Evolutionary conservation across 2,113 vertebrate species (phyloP), one percentile per base, ranked within the genome.

Genomic region (Clarias gariepinus): DNA sequence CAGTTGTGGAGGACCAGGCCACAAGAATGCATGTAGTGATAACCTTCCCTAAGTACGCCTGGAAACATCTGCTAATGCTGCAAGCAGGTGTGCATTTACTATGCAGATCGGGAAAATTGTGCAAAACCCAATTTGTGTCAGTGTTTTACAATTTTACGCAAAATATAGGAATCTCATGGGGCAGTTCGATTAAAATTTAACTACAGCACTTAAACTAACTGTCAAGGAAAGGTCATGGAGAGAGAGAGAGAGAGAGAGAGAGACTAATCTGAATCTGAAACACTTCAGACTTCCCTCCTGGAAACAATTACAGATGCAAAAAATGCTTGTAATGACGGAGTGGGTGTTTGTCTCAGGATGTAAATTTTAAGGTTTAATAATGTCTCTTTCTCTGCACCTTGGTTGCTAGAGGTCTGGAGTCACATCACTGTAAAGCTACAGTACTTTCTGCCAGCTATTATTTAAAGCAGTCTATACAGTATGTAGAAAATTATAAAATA

Each of bases 261-360:
- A 76, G 69, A 33, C 71, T 9, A 9, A 30, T 28, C 89, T 78
- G 85, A 79, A 95, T 90, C 91, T 83, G 87, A 81, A 95, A 90
- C 91, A 95, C 94, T 95, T 94, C 94, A 91, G 53, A 93, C 91
- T 92, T 95, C 94, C 93, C 92, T 91, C 91, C 91, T 94, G 93
- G 94, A 94, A 94, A 93, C 90, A 92, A 94, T 95, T 94, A 94
- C 47, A 88, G 25, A 61, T 19, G 25, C 71, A 84, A n/a, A 85
- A 85, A 77, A 63, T 85, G 84, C 41, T 66, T 64, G 58, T 53
- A 78, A 88, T 83, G 83, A 89, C 91, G 89, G 74, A 64, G 47
- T 63, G 25, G 58, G 78, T 52, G 23, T 68, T 23, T 41, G 11
- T 47, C 21, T 68, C 30, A 84, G 33, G 19, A 57, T 66, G 61